Evolutionary conservation across 2,888 invertebrate genomes (phyloP).

Genomic region (Aphidoletes aphidimyza): DNA sequence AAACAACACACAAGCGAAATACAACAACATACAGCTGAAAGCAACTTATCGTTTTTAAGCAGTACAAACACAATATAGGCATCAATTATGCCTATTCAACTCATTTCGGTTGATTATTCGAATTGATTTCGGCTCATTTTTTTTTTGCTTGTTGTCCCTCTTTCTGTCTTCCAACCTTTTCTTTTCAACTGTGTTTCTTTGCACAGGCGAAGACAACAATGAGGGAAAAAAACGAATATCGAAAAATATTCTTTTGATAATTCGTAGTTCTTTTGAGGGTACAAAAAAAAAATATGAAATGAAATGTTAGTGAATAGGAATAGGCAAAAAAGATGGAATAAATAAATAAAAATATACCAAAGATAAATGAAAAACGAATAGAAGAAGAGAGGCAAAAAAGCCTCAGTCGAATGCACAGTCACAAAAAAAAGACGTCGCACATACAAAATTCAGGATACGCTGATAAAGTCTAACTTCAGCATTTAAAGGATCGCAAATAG

Average conservation of each 20-base stretch:
- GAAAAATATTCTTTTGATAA: slow-evolving; percentile 36
- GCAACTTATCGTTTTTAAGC: slow-evolving; percentile 4
- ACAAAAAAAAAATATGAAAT: slow-evolving; percentile 18
- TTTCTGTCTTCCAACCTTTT: background rate
- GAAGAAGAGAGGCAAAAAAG: background rate
- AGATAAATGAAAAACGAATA: slow-evolving; percentile 33
- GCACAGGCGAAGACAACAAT: background rate
- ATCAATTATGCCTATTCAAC: slow-evolving; percentile 42
- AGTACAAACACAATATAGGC: background rate
- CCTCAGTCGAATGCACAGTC: background rate
- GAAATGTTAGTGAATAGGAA: slow-evolving; percentile 34
- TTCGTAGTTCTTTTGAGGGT: background rate
- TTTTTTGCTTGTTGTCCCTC: background rate
- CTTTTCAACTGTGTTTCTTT: background rate
- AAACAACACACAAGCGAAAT: background rate
- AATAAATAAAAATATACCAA: slow-evolving; percentile 46
- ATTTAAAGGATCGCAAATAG: slow-evolving; percentile 49
- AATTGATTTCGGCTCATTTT: background rate
- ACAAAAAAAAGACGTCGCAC: slow-evolving; percentile 17
- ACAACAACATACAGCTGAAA: slow-evolving; percentile 12
- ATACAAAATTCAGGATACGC: slow-evolving; percentile 47
- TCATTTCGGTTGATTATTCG: slow-evolving; percentile 40
- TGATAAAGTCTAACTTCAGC: slow-evolving; percentile 46
- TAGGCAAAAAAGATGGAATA: slow-evolving; percentile 35
- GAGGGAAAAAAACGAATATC: background rate